Evolutionary conservation across 2,113 vertebrate species (phyloP), one percentile per base, ranked within the genome.

Genomic region (Tenrec ecaudatus): DNA sequence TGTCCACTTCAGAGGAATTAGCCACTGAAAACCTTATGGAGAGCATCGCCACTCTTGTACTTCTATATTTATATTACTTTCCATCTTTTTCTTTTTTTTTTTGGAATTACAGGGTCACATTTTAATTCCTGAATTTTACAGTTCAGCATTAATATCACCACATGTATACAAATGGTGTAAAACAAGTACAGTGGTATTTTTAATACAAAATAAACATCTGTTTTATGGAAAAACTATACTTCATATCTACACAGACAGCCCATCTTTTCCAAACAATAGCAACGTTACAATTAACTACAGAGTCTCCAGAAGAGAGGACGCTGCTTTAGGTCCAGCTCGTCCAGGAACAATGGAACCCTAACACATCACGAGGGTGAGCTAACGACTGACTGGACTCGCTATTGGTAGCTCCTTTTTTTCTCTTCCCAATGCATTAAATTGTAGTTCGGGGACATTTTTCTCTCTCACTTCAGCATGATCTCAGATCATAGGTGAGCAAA

Each of bases 111-210:
- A 99, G 99, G 98, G 98, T 99, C 99, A 99, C 98, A 99, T 99
- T 98, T 99, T 99, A 99, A 99, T 99, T 99, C 98, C 98, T 98
- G 99, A 99, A 99, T 98, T 98, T 97, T 98, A 98, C 98, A 98
- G 98, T 98, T 99, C 98, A 98, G 98, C 98, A 99, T 98, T 98
- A 98, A 98, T 98, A 98, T 98, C 98, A 98, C 98, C 98, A 98
- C 99, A 99, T 98, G 99, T 99, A 99, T 99, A 99, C 99, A 99
- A 99, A 99, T 99, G 98, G 98, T 99, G 98, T 98, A 98, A 99
- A 99, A 99, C 98, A 99, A 98, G 98, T 98, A 99, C 98, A 99
- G 98, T 99, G 99, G 98, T 98, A 98, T 98, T 98, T 98, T 99
- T 98, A 98, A 98, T 99, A 99, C 98, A 99, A 99, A 99, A 99